phyloP scores from a whole-genome alignment of 2,797 vertebrate genomes.

The Lates japonicus region DNA sequence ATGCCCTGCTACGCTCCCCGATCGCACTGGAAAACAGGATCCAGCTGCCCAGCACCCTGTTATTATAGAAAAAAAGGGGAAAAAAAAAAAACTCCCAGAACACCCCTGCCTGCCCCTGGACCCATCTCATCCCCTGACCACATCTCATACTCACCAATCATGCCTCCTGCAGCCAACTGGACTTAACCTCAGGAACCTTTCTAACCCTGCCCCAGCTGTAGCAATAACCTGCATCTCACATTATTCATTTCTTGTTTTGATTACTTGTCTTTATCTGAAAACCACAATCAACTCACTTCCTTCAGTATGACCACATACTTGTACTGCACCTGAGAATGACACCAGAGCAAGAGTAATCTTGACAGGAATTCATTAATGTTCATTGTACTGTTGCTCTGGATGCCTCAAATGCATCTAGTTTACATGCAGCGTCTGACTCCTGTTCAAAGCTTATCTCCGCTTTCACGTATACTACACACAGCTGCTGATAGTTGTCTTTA shows the following conservation, averaged over 20 bases:
- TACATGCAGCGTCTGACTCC: background rate
- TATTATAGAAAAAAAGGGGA: slow-evolving; percentile 67
- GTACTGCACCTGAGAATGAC: background rate
- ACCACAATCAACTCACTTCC: background rate
- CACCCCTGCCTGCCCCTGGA: slow-evolving; percentile 65
- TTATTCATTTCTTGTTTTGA: slow-evolving; percentile 24
- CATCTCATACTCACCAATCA: slow-evolving; percentile 68
- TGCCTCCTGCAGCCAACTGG: slow-evolving; percentile 59
- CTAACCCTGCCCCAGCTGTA: slow-evolving; percentile 39
- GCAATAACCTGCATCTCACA: slow-evolving; percentile 29
- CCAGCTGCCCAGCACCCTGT: slow-evolving; percentile 84
- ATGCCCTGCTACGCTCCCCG: slow-evolving; percentile 70
- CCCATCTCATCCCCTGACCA: slow-evolving; percentile 73
- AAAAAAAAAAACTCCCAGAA: slow-evolving; percentile 34
- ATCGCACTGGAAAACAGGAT: slow-evolving; percentile 84
- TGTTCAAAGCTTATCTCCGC: slow-evolving; percentile 10
- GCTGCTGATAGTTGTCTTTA: slow-evolving; percentile 38
- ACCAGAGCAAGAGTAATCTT: background rate
- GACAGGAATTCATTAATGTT: background rate
- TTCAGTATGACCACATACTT: background rate
- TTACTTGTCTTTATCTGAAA: slow-evolving; percentile 22
- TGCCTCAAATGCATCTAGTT: slow-evolving; percentile 20
- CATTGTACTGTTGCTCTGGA: background rate
- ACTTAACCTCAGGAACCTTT: slow-evolving; percentile 70
- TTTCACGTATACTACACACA: slow-evolving; percentile 22